These are phyloP conservation scores for Chymomyza procnemis DNA, from an alignment of 2,888 invertebrate genomes.

Conservation along the genomic window DNA sequence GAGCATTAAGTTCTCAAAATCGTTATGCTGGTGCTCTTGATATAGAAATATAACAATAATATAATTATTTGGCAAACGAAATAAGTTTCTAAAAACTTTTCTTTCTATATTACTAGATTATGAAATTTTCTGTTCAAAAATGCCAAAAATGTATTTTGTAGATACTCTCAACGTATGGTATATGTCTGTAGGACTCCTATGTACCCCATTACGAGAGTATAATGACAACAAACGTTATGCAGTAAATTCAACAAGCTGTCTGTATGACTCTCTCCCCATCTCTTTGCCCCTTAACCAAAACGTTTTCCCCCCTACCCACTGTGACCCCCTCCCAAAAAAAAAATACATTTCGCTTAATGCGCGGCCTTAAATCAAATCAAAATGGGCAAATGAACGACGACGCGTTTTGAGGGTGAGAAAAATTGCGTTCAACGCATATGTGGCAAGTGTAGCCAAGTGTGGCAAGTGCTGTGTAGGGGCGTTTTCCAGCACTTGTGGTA, in stretches of 20 bases:
- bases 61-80: too few relatives aligned
- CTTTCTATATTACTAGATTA: too few relatives aligned
- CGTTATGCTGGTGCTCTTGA: too few relatives aligned
- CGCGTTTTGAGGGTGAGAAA: slow-evolving; percentile 36
- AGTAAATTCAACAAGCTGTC: slow-evolving; percentile 45
- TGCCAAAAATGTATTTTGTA: not conserved
- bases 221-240: not conserved
- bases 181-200: not conserved
- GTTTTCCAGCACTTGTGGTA: not conserved
- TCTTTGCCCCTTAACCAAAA: not conserved
- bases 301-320: not conserved
- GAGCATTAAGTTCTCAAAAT: too few relatives aligned
- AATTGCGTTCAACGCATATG: not conserved
- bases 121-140: too few relatives aligned
- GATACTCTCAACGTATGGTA: too few relatives aligned
- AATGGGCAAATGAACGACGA: slow-evolving; percentile 7
- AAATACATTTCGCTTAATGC: slow-evolving; percentile 50
- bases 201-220: not conserved
- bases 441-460: not conserved
- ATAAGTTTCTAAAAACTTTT: too few relatives aligned
- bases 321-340: not conserved
- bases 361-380: slow-evolving; percentile 60
- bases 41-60: too few relatives aligned
- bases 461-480: not conserved
- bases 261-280: not conserved